Evolutionary conservation across 2,797 vertebrate species (phyloP).

Genomic region (Lithobates sylvaticus): DNA sequence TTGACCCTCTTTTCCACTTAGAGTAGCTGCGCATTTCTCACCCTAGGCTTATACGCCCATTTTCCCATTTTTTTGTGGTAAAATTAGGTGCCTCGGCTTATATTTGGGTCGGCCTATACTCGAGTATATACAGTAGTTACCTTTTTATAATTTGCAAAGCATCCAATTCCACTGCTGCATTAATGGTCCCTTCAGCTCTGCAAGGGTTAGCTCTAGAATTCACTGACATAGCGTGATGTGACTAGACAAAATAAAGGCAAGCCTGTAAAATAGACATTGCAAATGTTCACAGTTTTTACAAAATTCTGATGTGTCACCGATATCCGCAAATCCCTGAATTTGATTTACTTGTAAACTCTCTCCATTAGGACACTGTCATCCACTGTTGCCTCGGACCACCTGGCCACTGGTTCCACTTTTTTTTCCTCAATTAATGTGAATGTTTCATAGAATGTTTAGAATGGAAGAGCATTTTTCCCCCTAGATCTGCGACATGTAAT

Average conservation of each 20-base stretch:
- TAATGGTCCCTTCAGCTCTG: not conserved
- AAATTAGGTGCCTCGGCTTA: no score
- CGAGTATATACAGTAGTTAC: no score
- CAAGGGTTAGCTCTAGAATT: not conserved
- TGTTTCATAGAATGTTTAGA: constrained; percentile 71
- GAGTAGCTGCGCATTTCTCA: no score
- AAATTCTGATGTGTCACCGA: constrained; percentile 14
- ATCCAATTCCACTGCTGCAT: not conserved
- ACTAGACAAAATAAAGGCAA: constrained; percentile 39
- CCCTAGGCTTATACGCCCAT: no score
- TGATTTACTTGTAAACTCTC: constrained; percentile 34
- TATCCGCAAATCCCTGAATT: constrained; percentile 9
- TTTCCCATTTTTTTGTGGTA: no score
- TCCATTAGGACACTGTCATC: not conserved
- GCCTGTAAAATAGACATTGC: constrained; percentile 23
- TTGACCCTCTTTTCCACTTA: no score
- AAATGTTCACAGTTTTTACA: constrained; percentile 9
- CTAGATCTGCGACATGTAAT: constrained; percentile 72
- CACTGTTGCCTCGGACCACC: constrained; percentile 36
- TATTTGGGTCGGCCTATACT: no score
- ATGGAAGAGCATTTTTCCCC: constrained; percentile 67
- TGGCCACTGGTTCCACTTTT: constrained; percentile 10
- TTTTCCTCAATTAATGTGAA: constrained; percentile 15
- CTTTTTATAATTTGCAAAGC: not conserved
- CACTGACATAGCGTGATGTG: not conserved